Percentiles rank a stretch among this genome's conserved stretches.
phyloP scores from a whole-genome alignment of 2,888 invertebrate species.

The Idaea straminata region DNA sequence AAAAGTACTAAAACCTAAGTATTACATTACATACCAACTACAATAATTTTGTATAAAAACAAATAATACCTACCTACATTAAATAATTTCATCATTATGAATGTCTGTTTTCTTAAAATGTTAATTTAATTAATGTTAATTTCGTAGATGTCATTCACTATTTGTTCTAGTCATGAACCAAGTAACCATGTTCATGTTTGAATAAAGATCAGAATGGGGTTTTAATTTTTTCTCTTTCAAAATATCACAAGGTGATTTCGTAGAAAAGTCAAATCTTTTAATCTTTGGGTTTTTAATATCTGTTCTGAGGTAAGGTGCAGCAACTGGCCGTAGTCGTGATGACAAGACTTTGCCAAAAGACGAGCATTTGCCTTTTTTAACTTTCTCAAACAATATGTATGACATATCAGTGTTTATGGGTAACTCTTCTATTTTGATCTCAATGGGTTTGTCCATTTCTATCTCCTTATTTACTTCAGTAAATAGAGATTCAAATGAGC shows the following conservation, averaged over 20 bases:
- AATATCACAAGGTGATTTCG: conserved; percentile 62
- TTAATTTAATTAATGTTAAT: neutral
- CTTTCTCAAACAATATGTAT: conserved; percentile 49
- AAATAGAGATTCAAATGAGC: conserved; percentile 56
- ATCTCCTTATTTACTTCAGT: conserved; percentile 20
- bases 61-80: too few relatives aligned
- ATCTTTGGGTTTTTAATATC: conserved; percentile 36
- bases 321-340: conserved; percentile 47
- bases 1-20: too few relatives aligned
- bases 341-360: conserved; percentile 60
- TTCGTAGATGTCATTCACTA: neutral
- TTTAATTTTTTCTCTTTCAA: conserved; percentile 49
- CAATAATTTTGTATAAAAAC: too few relatives aligned
- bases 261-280: conserved; percentile 54
- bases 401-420: conserved; percentile 58
- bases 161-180: conserved; percentile 21
- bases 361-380: conserved; percentile 51
- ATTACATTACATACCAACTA: too few relatives aligned
- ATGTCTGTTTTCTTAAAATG: neutral
- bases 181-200: conserved; percentile 26
- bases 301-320: conserved; percentile 54
- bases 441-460: conserved; percentile 10
- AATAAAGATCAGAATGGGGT: conserved; percentile 28
- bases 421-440: conserved; percentile 33
- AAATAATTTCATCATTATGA: neutral